phyloP scores from a whole-genome alignment of 2,888 invertebrate species.

The Agelastica alni region DNA sequence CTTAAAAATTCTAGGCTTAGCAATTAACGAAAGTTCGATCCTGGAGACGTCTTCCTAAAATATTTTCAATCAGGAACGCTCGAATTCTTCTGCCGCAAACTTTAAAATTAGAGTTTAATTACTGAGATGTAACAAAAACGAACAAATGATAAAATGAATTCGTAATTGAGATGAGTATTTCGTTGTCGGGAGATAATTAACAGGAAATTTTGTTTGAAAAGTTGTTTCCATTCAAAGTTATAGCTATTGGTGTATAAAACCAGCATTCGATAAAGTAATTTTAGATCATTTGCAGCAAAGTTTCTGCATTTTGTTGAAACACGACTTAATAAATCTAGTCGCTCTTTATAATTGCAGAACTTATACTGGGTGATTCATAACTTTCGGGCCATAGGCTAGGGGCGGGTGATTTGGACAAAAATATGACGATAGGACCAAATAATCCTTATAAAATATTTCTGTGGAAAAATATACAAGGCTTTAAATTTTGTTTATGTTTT shows the following conservation, averaged over 20 bases:
- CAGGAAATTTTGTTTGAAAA: slow-evolving; percentile 18
- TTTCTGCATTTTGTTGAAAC: background rate
- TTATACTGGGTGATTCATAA: too few relatives aligned
- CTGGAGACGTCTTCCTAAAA: background rate
- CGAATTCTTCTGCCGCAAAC: background rate
- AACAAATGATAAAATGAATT: slow-evolving; percentile 20
- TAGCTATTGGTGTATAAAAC: slow-evolving; percentile 8
- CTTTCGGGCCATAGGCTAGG: too few relatives aligned
- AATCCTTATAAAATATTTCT: too few relatives aligned
- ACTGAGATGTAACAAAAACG: slow-evolving; percentile 13
- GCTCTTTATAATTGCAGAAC: too few relatives aligned
- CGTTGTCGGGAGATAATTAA: slow-evolving; percentile 22
- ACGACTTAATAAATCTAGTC: too few relatives aligned
- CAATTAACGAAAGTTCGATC: background rate
- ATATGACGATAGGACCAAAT: too few relatives aligned
- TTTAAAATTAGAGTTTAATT: slow-evolving; percentile 14
- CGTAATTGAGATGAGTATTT: slow-evolving; percentile 24
- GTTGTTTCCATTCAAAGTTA: slow-evolving; percentile 18
- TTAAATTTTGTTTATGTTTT: too few relatives aligned
- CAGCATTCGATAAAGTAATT: slow-evolving; percentile 11
- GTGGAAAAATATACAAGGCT: too few relatives aligned
- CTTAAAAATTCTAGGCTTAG: too few relatives aligned
- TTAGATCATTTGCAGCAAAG: slow-evolving; percentile 5
- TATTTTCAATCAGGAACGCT: background rate
- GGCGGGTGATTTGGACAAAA: too few relatives aligned